Base-by-base conservation (phyloP, 2,888 invertebrate genomes). In the Pseudeuparius sepicola region DNA sequence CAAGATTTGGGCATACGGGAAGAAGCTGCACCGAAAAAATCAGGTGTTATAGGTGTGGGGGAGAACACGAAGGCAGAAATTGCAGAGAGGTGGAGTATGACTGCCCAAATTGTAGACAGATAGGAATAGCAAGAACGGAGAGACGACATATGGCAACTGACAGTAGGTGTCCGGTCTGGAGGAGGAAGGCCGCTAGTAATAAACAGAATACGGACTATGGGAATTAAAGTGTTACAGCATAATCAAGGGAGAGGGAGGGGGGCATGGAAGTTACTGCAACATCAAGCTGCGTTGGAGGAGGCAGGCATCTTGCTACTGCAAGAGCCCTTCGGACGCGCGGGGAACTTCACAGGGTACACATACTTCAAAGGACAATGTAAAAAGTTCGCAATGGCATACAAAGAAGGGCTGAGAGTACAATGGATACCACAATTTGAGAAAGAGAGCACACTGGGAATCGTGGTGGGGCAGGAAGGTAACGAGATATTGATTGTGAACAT, bases 21-120 rank as follows among this genome's bases (percentile, higher is more conserved):
- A 28, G 10, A 4, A 3, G 7, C 2, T 32, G 35, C 13, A 12
- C 12, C 13, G 35, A 30, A 11, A 9, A 15, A 2, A 4, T 9
- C 3, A 23, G 9, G 1, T 40, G 43, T 11, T 29, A 23, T 7
- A 29, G 26, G 9, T 40, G 38, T 11, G 34, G 32, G 4, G 37
- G 16, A 1, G 24, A 29, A 10, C 39, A 42, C 9, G 27, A 24
- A 4, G 31, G 31, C 0, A 20, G 6, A 7, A 12, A 13, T 1
- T 42, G 40, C 18, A 7, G 4, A 5, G 15, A 2, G 4, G 9
- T 9, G 3, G 13, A 6, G 7, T 7, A 9, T 5, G 18, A 18
- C 10, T 34, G 34, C 20, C 10, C 13, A 2, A 28, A 28, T 7
- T 34, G 28, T 28, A 14, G 10, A 14, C 2, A 15, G 4, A 2